phyloP scores from a whole-genome alignment of 2,113 vertebrate genomes.

The Myiozetetes cayanensis region DNA sequence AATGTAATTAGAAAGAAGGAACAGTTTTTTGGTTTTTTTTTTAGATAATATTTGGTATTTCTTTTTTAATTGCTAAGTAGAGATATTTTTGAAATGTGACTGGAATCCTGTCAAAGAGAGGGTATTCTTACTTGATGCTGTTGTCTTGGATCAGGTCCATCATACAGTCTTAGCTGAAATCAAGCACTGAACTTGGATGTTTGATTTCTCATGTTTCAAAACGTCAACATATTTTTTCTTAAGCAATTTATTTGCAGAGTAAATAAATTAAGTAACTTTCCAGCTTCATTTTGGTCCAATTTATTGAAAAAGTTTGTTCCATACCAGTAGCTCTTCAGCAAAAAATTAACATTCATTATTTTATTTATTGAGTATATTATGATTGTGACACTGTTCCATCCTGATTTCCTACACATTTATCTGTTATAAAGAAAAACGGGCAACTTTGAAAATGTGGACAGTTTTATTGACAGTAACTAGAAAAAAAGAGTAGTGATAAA shows the following conservation, averaged over 20 bases:
- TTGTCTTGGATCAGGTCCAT: neutral
- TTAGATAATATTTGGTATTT: neutral
- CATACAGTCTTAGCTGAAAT: neutral
- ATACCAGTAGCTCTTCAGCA: neutral
- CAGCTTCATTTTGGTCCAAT: neutral
- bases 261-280: neutral
- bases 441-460: neutral
- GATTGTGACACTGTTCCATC: neutral
- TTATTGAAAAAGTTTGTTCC: neutral
- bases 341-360: neutral
- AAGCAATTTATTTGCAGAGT: neutral
- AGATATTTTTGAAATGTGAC: neutral
- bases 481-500: neutral
- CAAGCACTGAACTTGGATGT: neutral
- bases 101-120: neutral
- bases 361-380: neutral
- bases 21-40: neutral
- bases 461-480: neutral
- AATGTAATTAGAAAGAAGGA: neutral
- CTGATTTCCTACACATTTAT: neutral
- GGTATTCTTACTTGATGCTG: neutral
- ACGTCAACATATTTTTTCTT: neutral
- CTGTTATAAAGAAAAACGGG: neutral
- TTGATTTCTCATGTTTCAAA: neutral
- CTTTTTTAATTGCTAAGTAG: neutral